phyloP scores from a whole-genome alignment of 2,888 invertebrate genomes.

The Rhagophthalmus giganteus region DNA sequence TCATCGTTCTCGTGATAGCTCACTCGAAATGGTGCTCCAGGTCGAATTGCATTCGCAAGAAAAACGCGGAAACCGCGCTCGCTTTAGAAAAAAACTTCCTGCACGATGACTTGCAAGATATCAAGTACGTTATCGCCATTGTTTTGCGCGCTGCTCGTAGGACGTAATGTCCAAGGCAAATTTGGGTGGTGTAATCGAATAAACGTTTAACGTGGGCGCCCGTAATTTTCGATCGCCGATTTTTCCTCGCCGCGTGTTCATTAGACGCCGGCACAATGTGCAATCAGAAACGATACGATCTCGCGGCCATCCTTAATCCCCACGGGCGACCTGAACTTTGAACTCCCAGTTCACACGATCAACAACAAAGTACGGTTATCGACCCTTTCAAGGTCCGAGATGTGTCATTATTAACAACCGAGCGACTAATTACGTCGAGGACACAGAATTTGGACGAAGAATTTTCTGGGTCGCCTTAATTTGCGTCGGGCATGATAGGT shows the following conservation, averaged over 20 bases:
- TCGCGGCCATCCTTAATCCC: slow-evolving; percentile 28
- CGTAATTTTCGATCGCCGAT: background rate
- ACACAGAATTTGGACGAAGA: too few relatives aligned
- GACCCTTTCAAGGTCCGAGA: slow-evolving; percentile 30
- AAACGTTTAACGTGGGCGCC: background rate
- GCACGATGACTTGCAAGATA: background rate
- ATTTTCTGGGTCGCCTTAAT: too few relatives aligned
- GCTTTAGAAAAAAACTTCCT: background rate
- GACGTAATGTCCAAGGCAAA: background rate
- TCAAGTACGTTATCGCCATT: background rate
- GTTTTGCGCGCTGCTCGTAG: background rate
- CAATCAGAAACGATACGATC: slow-evolving; percentile 32
- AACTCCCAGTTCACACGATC: slow-evolving; percentile 34
- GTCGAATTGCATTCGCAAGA: too few relatives aligned
- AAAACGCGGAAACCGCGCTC: background rate
- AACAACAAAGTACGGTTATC: slow-evolving; percentile 30
- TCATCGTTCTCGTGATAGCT: too few relatives aligned
- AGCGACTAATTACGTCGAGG: too few relatives aligned
- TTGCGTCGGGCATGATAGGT: too few relatives aligned
- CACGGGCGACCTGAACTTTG: slow-evolving; percentile 30
- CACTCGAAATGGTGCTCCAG: too few relatives aligned
- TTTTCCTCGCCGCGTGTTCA: background rate
- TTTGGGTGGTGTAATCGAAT: background rate
- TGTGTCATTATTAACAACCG: background rate
- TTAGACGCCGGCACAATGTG: slow-evolving; percentile 19